Evolutionary conservation across 2,113 vertebrate species (phyloP).

Genomic region (Canis aureus): DNA sequence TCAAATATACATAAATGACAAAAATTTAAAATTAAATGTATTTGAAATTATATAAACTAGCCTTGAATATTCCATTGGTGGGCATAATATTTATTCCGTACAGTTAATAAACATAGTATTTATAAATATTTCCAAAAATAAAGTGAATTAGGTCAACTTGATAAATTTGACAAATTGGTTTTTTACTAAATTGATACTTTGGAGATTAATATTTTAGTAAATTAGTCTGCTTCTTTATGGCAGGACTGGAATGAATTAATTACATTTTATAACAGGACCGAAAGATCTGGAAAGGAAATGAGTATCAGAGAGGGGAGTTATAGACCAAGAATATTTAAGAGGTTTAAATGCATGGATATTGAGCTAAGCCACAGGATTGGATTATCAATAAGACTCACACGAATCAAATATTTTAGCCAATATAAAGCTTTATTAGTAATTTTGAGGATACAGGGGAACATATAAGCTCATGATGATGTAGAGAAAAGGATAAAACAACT

Average conservation of each 20-base stretch:
- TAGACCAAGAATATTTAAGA: neutral
- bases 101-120: neutral
- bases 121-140: conserved; percentile 21
- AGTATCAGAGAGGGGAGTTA: neutral
- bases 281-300: conserved; percentile 12
- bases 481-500: neutral
- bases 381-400: neutral
- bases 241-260: neutral
- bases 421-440: neutral
- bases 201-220: neutral
- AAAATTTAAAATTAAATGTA: neutral
- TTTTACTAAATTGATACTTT: neutral
- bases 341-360: neutral
- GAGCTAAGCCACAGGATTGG: neutral
- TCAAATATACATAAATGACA: neutral
- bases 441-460: neutral
- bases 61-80: conserved; percentile 18
- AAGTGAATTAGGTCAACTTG: conserved; percentile 1
- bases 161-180: neutral
- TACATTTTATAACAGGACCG: neutral
- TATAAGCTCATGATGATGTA: neutral
- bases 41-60: neutral
- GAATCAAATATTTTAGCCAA: neutral
- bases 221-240: neutral
- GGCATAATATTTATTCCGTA: conserved; percentile 17